Conservation (phyloP, 2,113 vertebrate species). For the Chionodraco myersi region DNA sequence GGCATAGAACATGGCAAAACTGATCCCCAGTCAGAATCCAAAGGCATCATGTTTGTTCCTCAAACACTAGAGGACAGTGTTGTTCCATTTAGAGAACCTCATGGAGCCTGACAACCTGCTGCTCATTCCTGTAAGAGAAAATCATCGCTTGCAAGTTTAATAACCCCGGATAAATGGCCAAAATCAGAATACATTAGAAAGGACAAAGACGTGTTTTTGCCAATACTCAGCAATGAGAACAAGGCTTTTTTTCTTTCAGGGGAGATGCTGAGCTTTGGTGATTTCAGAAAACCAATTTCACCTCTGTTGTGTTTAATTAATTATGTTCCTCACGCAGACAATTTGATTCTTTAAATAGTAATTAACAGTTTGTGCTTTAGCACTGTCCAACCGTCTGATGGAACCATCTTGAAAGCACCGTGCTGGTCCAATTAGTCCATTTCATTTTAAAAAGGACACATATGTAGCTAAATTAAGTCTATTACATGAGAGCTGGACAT, state of each 20-base stretch:
- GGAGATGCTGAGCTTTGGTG: conserved; percentile 13
- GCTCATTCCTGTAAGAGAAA: background rate
- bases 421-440: background rate
- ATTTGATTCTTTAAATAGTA: conserved; percentile 48
- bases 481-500: conserved; percentile 7
- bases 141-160: background rate
- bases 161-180: background rate
- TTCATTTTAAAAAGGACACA: background rate
- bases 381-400: conserved; percentile 8
- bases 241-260: background rate
- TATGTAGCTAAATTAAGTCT: background rate
- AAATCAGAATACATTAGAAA: conserved; percentile 8
- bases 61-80: conserved; percentile 67
- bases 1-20: background rate
- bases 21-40: conserved; percentile 6
- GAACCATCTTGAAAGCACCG: conserved; percentile 17
- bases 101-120: background rate
- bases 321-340: conserved; percentile 40
- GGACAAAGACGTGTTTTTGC: background rate
- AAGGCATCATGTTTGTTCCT: background rate
- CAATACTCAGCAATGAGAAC: background rate
- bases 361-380: conserved; percentile 47
- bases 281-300: conserved; percentile 41
- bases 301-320: conserved; percentile 49
- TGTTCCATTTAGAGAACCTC: conserved; percentile 21